Percentiles rank a stretch among this genome's conserved stretches.
These are phyloP conservation scores for Aurelia aurita complex sp. Pacific DNA, from an alignment of 30 jellyfish, hydroid and myxozoan genomes.

Conservation along the genomic window DNA sequence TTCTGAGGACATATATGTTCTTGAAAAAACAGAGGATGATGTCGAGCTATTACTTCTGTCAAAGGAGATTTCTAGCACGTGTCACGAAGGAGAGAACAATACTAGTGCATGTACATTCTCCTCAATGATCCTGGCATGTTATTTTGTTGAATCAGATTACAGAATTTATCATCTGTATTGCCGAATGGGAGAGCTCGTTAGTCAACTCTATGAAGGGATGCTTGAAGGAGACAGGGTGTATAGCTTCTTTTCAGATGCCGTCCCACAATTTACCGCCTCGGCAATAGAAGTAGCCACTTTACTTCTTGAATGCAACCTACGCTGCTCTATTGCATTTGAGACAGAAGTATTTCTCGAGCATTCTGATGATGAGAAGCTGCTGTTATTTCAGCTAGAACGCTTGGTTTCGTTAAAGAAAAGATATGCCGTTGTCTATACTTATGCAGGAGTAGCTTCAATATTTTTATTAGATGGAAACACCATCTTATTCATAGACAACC, in stretches of 20 bases:
- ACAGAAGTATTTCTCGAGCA: conserved; percentile 7
- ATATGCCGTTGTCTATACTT: not conserved
- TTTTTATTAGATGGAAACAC: conserved; percentile 5
- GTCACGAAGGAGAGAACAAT: not conserved
- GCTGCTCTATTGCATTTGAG: conserved; percentile 18
- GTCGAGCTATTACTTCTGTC: not conserved
- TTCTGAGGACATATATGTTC: conserved; percentile 1
- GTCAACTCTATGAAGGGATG: not conserved
- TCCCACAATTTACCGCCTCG: not conserved
- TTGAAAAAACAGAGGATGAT: conserved; percentile 16
- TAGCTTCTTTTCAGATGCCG: not conserved
- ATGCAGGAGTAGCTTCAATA: not conserved
- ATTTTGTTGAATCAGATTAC: too few species aligned
- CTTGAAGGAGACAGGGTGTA: conserved; percentile 21
- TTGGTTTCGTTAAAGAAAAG: not conserved
- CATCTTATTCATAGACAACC: conserved; percentile 19
- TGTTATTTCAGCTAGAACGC: not conserved
- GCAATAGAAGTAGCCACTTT: conserved; percentile 7
- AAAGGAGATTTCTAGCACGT: not conserved
- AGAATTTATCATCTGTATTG: too few species aligned
- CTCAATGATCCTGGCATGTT: too few species aligned
- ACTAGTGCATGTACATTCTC: too few species aligned
- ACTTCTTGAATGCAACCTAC: not conserved
- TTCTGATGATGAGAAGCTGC: conserved; percentile 9
- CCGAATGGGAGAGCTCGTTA: too few species aligned